Percentiles rank a stretch among this genome's conserved stretches.
Conservation (phyloP, 2,888 invertebrate genomes). For the Agapetus fuscipes region DNA sequence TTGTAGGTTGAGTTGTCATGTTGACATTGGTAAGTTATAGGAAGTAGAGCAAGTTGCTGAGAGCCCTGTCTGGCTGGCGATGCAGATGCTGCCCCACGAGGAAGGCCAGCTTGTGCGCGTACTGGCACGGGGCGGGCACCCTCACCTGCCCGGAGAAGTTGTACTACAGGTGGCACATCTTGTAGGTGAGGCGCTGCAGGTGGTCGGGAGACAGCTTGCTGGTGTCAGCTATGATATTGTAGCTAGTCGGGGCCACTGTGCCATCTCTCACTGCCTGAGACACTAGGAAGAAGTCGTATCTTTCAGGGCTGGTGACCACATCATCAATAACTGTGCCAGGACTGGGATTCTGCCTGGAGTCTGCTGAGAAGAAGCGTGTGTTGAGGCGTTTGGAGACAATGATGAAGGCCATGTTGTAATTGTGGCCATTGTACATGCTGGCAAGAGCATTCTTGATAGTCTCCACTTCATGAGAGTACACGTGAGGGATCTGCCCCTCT, state of each 20-base stretch:
- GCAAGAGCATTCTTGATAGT: no score
- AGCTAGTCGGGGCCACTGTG: no score
- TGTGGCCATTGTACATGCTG: conserved; percentile 42
- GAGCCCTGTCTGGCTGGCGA: conserved; percentile 4
- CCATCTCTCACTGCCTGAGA: conserved; percentile 83
- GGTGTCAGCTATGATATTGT: no score
- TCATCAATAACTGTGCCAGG: conserved; percentile 87
- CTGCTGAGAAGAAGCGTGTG: conserved; percentile 55
- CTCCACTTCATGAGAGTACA: conserved; percentile 68
- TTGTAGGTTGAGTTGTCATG: no score
- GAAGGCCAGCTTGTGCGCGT: conserved; percentile 87
- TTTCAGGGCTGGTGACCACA: conserved; percentile 68
- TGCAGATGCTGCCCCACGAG: conserved; percentile 54
- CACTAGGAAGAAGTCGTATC: conserved; percentile 82
- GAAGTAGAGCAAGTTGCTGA: conserved; percentile 11
- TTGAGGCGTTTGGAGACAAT: conserved; percentile 88
- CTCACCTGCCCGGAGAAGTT: conserved; percentile 94
- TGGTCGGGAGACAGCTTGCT: no score
- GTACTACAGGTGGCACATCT: conserved; percentile 87
- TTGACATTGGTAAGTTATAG: no score
- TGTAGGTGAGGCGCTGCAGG: conserved; percentile 76
- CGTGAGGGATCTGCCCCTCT: conserved; percentile 79
- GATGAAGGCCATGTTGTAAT: conserved; percentile 58
- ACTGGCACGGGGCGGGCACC: conserved; percentile 87
- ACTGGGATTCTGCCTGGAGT: conserved; percentile 51